phyloP scores from a whole-genome alignment of 2,797 vertebrate species.

The Sebastes itinus region DNA sequence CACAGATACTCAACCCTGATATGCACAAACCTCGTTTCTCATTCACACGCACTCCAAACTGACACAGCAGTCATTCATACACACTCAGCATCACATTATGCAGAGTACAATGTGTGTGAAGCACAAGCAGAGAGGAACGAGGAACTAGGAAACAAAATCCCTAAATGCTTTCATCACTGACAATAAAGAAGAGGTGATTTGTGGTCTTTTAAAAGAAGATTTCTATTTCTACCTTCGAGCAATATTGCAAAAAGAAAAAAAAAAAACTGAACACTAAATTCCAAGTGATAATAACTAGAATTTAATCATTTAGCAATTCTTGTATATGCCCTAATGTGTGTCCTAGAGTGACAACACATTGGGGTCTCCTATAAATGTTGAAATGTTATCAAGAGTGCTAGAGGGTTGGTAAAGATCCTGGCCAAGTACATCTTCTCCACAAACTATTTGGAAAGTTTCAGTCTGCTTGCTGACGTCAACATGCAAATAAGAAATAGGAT shows the following conservation, averaged over 20 bases:
- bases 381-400: background rate
- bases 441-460: slow-evolving; percentile 36
- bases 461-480: slow-evolving; percentile 16
- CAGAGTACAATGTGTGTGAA: slow-evolving; percentile 7
- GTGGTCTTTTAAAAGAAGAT: background rate
- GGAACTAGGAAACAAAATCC: background rate
- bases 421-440: background rate
- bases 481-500: slow-evolving; percentile 30
- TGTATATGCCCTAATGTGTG: background rate
- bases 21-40: slow-evolving; percentile 37
- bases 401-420: background rate
- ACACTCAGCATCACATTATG: slow-evolving; percentile 34
- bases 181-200: background rate
- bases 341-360: background rate
- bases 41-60: slow-evolving; percentile 36
- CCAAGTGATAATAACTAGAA: background rate
- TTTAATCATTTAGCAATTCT: background rate
- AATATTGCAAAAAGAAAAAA: background rate
- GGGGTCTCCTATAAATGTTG: background rate
- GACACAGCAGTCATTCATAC: slow-evolving; percentile 44
- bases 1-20: slow-evolving; percentile 43
- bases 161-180: background rate
- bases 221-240: background rate
- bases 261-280: background rate
- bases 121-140: background rate